Base-by-base conservation (phyloP, 2,797 vertebrate genomes). In the Chelonia mydas region DNA sequence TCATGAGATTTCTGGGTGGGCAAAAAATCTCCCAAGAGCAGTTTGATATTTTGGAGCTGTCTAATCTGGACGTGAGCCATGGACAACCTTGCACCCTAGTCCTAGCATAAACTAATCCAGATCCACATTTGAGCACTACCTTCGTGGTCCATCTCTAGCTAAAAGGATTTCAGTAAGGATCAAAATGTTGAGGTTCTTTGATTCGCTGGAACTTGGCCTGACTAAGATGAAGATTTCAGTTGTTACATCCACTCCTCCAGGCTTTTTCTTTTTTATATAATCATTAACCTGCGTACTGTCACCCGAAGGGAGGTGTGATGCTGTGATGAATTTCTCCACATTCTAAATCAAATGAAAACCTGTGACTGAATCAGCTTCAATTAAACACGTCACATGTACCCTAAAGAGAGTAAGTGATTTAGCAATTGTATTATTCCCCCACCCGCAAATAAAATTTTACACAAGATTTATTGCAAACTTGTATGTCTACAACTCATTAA, bases 301-400 rank as follows among this genome's bases (percentile, higher is more conserved):
- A 89, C 65, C n/a, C 85, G 77, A 81, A 89, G 50, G 33, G 77
- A 80, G 53, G n/a, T 61, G 68, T 77, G 78, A 47, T 49, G 90
- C 57, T 83, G 78, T 92, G 78, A 88, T 92, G 78, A 88, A 92
- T 89, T 76, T 19, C 77, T 53, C 77, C 83, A 81, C 68, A 74
- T 81, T 61, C 79, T 21, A n/a, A 91, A 61, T 72, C 59, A 82
- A 92, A 54, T 33, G 72, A 79, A 90, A 94, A 94, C 50, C 72
- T 86, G 85, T 89, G 83, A 89, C 65, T 89, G 83, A 65, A 86
- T 83, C 45, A 51, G 80, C 49, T 83, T 89, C 83, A 93, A 86
- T 89, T 89, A 89, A 90, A 90, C 57, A 59, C 57, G 78, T 31
- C 31, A 83, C 37, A 53, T 61, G 61, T 90, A 68, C 1, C 5